Evolutionary conservation across 2,797 vertebrate genomes (phyloP), one percentile per base, ranked within the genome.

Genomic region (Melanotaenia nigrans): DNA sequence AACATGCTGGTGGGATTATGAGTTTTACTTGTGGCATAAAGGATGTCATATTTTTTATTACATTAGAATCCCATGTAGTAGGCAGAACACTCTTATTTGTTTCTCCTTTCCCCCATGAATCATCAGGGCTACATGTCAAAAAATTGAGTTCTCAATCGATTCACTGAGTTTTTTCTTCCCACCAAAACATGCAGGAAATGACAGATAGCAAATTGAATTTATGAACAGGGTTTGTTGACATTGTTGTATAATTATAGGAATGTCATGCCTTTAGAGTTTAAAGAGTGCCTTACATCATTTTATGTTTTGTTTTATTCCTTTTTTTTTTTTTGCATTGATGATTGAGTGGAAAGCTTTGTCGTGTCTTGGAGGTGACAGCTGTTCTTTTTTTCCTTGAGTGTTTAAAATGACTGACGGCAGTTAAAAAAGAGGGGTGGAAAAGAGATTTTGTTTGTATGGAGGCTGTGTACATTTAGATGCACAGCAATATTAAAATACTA

Each of bases 151-250:
- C 85, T 88, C 81, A 72, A 91, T 94, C 78, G 87, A 93, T 90
- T 77, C 57, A 25, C 65, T 71, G 59, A 80, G 75, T 77, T 81
- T 84, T 74, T 67, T 49, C 65, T 72, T 60, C 45, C 13, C 59
- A 54, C 57, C 66, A 82, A 80, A 87, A 88, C 91, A 87, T 71
- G 79, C 74, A 85, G 76, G 77, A 83, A 83, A 89, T 91, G 92
- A 93, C 91, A 88, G 87, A 91, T 77, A 90, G 90, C 90, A 94
- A 93, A 94, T 93, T 91, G 83, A 92, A 93, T 93, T 93, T 77
- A 92, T 91, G 86, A 93, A 91, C 88, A 87, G 72, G 68, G 74
- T 78, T 81, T 92, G 82, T 92, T 93, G 89, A 93, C 86, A 86
- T 81, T 79, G 81, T 85, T 77, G 85, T 86, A 88, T 93, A 92